phyloP scores from a whole-genome alignment of 2,888 invertebrate genomes.

The Agrochola litura region DNA sequence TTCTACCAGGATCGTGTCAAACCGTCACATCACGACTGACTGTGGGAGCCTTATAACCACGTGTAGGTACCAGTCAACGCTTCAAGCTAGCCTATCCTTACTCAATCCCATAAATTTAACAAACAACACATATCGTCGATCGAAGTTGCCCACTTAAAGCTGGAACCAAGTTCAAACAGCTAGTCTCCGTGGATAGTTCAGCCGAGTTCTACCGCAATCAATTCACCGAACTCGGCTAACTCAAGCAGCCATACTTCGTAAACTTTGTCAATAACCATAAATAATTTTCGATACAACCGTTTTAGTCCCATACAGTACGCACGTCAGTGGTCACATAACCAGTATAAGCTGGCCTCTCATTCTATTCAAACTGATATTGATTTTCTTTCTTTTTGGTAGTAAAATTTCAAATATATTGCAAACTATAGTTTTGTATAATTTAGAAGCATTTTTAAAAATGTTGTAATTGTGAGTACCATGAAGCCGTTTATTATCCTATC shows the following conservation, averaged over 20 bases:
- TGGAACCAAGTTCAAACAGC: conserved; percentile 15
- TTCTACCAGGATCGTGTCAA: too few relatives aligned
- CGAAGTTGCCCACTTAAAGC: conserved; percentile 1
- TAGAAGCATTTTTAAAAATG: too few relatives aligned
- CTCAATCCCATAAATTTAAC: background rate
- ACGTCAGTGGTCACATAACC: too few relatives aligned
- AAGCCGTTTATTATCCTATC: too few relatives aligned
- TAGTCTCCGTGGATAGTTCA: conserved; percentile 29
- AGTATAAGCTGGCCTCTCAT: too few relatives aligned
- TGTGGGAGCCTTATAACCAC: background rate
- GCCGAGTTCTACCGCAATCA: conserved; percentile 38
- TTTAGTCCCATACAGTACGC: conserved; percentile 1
- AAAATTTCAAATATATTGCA: too few relatives aligned
- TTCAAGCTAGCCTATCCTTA: background rate
- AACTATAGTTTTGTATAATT: too few relatives aligned
- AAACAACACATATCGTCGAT: background rate
- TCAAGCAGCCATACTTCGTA: conserved; percentile 8
- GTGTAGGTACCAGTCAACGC: background rate
- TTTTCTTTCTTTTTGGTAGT: too few relatives aligned
- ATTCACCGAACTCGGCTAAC: conserved; percentile 41
- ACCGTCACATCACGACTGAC: too few relatives aligned
- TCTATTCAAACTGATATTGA: too few relatives aligned
- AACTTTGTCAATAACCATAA: conserved; percentile 56
- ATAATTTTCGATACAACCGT: conserved; percentile 39
- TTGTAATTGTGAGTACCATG: too few relatives aligned